A percentile compares a stretch with the other conserved stretches of the same genome.
Conservation (phyloP, 2,888 invertebrate species). For the Sinodicranocentrus sp. region DNA sequence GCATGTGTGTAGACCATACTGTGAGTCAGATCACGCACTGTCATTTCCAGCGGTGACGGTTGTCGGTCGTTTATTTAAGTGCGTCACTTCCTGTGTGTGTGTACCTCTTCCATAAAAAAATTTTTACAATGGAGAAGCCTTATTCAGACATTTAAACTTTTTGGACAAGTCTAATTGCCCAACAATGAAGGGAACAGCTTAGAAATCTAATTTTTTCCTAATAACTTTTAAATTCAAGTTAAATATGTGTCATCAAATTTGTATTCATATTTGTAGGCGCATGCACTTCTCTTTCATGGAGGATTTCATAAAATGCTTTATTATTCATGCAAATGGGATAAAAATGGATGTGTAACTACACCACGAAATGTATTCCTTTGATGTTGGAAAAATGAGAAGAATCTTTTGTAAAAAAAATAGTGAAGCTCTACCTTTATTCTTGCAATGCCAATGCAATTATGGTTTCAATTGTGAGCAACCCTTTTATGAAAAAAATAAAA, state of each 20-base stretch:
- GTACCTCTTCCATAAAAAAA: too few relatives aligned
- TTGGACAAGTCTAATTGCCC: slow-evolving; percentile 22
- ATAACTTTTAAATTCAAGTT: slow-evolving; percentile 38
- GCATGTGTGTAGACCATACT: not conserved
- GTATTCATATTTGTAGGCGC: not conserved
- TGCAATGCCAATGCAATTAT: not conserved
- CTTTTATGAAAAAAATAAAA: not conserved
- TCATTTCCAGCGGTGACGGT: slow-evolving; percentile 25
- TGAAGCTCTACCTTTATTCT: not conserved
- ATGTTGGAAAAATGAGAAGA: not conserved
- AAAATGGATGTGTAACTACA: not conserved
- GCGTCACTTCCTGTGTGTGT: slow-evolving; percentile 27
- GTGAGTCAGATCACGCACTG: slow-evolving; percentile 35
- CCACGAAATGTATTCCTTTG: too few relatives aligned
- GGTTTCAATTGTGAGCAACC: slow-evolving; percentile 8
- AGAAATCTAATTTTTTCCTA: slow-evolving; percentile 8
- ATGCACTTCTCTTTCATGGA: not conserved
- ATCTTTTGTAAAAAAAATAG: not conserved
- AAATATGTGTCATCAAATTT: slow-evolving; percentile 36
- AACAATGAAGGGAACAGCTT: slow-evolving; percentile 18
- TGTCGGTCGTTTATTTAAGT: not conserved
- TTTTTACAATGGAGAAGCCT: too few relatives aligned
- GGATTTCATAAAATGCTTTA: too few relatives aligned
- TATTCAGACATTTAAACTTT: too few relatives aligned
- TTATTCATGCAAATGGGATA: not conserved